Evolutionary conservation across 2,888 invertebrate genomes (phyloP).

Genomic region (Cosmopolites sordidus): DNA sequence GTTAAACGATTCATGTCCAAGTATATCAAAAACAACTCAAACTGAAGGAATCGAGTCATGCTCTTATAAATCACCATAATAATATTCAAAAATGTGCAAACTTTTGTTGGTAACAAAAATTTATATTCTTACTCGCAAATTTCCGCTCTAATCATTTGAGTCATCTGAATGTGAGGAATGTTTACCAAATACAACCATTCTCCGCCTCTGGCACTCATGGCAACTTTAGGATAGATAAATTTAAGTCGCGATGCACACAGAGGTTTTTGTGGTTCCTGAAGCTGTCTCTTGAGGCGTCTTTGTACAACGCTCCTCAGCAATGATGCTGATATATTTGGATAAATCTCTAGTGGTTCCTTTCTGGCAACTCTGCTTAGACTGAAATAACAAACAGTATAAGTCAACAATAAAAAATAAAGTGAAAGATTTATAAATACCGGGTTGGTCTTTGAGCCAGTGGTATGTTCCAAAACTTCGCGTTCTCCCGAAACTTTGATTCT

Average conservation of each 20-base stretch:
- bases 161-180: background rate
- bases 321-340: background rate
- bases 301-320: background rate
- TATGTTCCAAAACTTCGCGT: too few species aligned
- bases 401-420: too few species aligned
- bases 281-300: background rate
- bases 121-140: conserved; percentile 10
- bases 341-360: background rate
- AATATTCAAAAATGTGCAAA: too few species aligned
- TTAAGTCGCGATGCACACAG: background rate
- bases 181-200: conserved; percentile 9
- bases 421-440: too few species aligned
- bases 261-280: background rate
- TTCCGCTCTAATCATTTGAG: conserved; percentile 4
- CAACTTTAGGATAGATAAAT: conserved; percentile 3
- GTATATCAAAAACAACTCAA: too few species aligned
- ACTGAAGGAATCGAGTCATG: too few species aligned
- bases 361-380: background rate
- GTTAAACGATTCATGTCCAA: too few species aligned
- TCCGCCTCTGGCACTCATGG: background rate
- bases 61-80: too few species aligned
- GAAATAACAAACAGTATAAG: background rate
- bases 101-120: too few species aligned
- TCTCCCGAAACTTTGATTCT: too few species aligned
- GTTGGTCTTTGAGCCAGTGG: too few species aligned